Base-by-base conservation (phyloP, 2,888 invertebrate genomes). In the Antheraea assamensis region DNA sequence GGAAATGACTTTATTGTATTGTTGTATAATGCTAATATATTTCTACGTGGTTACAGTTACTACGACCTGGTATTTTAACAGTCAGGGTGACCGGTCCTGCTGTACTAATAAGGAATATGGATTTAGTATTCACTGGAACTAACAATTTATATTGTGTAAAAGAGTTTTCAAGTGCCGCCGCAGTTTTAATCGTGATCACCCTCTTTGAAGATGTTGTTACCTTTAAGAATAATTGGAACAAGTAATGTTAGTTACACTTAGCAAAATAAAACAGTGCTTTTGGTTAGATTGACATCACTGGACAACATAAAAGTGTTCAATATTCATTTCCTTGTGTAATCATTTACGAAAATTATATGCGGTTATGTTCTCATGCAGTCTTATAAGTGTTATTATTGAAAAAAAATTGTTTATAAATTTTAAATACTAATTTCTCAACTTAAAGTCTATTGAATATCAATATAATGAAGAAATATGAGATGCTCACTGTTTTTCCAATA, bases 1-100 rank as follows among this genome's bases (percentile, higher is more conserved):
- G 70, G 58, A 47, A 70, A 70, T 58, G 70, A 58, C 70, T 70
- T 52, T 58, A 58, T 27, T 73, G 55, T 70, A 70, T 73, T 73
- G 70, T 61, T 73, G 70, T 70, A 70, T 70, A 70, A 73, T 73
- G 58, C 35, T 68, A 35, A 35, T 35, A 31, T 66, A 58, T 5
- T 58, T 58, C 24, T 55, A 68, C 55, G 52, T 24, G 35, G 31
- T 49, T 68, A 31, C 27, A 61, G 13, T 19, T 55, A 55, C 24
- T 72, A 64, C 30, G 17, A 17, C 5, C 61, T 19, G 17, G 61
- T 64, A 19, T 64, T 64, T 7, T 64, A 17, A 64, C 27, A 15
- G 61, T 30, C 17, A 30, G 61, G 27, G 5, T 64, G n/a, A 21
- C 42, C 35, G 10, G 8, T 55, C n/a, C 17, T 7, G 4, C n/a